A percentile compares a stretch with the other conserved stretches of the same genome.
Evolutionary conservation across 1,140 invertebrate genomes (phyloP).

Genomic region (Eueides isabella): DNA sequence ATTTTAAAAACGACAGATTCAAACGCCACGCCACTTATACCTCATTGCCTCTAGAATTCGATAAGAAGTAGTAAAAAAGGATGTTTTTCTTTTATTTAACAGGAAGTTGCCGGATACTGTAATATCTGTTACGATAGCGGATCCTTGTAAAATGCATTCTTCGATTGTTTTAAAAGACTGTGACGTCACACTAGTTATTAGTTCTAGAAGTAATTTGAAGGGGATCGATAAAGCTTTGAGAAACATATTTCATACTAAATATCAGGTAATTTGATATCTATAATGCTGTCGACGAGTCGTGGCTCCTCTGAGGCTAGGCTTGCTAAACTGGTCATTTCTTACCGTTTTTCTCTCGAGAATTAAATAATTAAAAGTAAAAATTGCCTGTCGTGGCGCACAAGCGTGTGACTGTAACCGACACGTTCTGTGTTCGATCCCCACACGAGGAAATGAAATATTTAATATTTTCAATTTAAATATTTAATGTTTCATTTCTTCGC

Average conservation of each 20-base stretch:
- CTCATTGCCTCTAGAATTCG: too few species aligned
- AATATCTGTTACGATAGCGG: slow-evolving; percentile 34
- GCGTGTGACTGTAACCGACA: too few species aligned
- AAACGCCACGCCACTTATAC: too few species aligned
- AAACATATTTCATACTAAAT: slow-evolving; percentile 49
- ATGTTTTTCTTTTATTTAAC: too few species aligned
- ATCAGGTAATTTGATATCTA: slow-evolving; percentile 42
- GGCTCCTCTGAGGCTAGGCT: background rate
- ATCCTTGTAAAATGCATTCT: slow-evolving; percentile 31
- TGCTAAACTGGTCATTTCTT: background rate
- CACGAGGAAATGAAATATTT: too few species aligned
- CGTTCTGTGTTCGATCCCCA: too few species aligned
- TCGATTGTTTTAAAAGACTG: slow-evolving; percentile 12
- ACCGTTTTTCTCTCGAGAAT: background rate
- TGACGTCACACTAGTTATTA: slow-evolving; percentile 33
- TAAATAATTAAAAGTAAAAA: too few species aligned
- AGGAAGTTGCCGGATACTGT: slow-evolving; percentile 33
- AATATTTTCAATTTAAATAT: too few species aligned
- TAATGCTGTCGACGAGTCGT: background rate
- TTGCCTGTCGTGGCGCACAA: too few species aligned
- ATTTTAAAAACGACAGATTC: too few species aligned
- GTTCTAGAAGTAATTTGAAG: slow-evolving; percentile 33
- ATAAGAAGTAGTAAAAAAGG: too few species aligned
- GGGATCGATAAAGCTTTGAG: slow-evolving; percentile 43
- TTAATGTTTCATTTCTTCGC: too few species aligned